Base-by-base conservation (phyloP, 37 sponge, comb jelly and placozoan genomes). In the Ephydatia muelleri region DNA sequence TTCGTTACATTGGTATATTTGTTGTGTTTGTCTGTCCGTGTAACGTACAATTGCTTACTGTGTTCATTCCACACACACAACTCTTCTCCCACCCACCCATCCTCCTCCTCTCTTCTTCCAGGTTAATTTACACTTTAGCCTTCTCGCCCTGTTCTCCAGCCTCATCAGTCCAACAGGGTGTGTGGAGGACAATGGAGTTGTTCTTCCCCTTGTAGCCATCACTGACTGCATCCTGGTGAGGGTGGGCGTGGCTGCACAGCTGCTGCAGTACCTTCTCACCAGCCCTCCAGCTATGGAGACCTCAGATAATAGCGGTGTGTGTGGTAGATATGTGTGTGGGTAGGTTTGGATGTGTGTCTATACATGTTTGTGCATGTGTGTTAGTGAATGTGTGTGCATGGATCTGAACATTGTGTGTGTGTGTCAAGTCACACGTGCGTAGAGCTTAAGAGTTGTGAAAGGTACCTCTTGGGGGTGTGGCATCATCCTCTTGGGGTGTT, bases 201-300 rank as follows among this genome's bases (percentile, higher is more conserved):
- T 85, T 11, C 86, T 78, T 31, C 38, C 86, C 22, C 77, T 93
- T 5, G 38, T 83, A 26, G 93, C 84, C 1, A 25, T 89, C 6
- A 83, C 78, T 31, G 87, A 89, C 37, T 49, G 79, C 29, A 68
- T 79, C 70, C 70, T 89, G 2, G 67, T 93, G 39, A 35, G 28
- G 23, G 23, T 86, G 39, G 76, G 82, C 11, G 83, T 86, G 5
- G 79, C 90, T 33, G 78, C 81, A 40, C 83, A 80, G 23, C 19
- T 93, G 33, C 73, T 87, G 0, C 94, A 89, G 71, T 90, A 37
- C 73, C 84, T 90, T 11, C 80, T 84, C 40, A 76, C 88, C 28
- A 65, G 29, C 32, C 38, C 90, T 3, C 81, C 90, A 8, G 76
- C 40, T 31, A 70, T 72, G 80, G 84, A 83, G 4, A 26, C 57